Evolutionary conservation across 2,888 invertebrate genomes (phyloP), one percentile per base, ranked within the genome.

Genomic region (Cactoblastis cactorum): DNA sequence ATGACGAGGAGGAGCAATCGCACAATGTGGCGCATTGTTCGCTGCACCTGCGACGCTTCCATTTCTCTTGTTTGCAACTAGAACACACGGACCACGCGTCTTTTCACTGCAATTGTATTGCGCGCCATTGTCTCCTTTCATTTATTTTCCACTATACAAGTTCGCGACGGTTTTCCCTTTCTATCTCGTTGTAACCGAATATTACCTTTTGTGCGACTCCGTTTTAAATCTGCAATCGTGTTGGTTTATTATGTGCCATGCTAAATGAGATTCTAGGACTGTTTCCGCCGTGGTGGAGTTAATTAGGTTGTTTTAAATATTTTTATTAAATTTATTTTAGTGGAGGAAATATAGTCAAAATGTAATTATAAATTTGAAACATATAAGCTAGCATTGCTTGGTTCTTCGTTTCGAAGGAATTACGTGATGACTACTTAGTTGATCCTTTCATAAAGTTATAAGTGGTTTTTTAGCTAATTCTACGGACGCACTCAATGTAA

Each of bases 61-160:
- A 75, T 72, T 69, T 69, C 80, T 73, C 81, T 84, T 84, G 80
- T 87, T 82, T 69, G 74, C 68, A 85, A 84, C 71, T 86, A 60
- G 84, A 80, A 77, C 86, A 83, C 79, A 81, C 77, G 60, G 70
- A 64, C 73, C 68, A 68, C 72, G 68, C 75, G 81, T 83, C 86
- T 86, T 87, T 88, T 83, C 83, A 80, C 63, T 75, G 73, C 84
- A 83, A 87, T 86, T 87, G 88, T 85, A 72, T 83, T 82, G 81
- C 74, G 65, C 58, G 55, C 74, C 65, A 86, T 87, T 86, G 86
- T 86, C 77, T 71, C 66, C 70, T 81, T 81, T 80, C 83, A 83
- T 86, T 86, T 84, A 76, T 78, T 76, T 71, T 65, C 58, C 60
- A 58, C 67, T 67, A 63, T 71, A 69, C 72, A 72, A 64, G 68